phyloP scores from a whole-genome alignment of 2,888 invertebrate genomes.

The Xanthia togata region DNA sequence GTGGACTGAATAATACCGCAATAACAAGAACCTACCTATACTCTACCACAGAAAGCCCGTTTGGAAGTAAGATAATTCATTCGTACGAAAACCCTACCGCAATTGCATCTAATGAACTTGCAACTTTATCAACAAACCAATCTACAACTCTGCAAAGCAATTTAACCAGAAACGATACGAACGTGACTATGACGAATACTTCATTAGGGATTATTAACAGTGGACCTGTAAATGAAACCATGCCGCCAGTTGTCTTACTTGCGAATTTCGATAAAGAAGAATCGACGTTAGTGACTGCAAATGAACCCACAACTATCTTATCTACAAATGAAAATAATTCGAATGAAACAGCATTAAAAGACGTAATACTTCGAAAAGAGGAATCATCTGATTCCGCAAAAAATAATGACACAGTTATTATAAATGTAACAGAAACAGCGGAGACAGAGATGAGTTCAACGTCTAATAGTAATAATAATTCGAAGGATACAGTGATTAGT shows the following conservation, averaged over 20 bases:
- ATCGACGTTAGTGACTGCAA: background rate
- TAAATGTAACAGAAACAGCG: background rate
- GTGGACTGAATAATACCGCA: background rate
- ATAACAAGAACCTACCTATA: background rate
- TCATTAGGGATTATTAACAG: background rate
- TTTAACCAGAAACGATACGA: background rate
- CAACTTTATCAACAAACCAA: background rate
- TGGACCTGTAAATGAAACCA: background rate
- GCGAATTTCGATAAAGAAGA: background rate
- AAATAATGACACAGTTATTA: conserved; percentile 1
- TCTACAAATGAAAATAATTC: background rate
- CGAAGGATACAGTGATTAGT: background rate
- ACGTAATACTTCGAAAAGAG: background rate
- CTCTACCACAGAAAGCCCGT: background rate
- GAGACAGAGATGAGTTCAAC: background rate
- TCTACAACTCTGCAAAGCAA: background rate
- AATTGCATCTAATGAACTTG: background rate
- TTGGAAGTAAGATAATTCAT: background rate
- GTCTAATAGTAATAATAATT: background rate
- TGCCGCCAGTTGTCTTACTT: background rate
- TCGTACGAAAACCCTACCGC: background rate
- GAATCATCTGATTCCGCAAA: background rate
- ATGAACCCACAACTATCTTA: background rate
- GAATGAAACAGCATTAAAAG: conserved; percentile 1
- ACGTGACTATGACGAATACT: background rate